These are phyloP conservation scores for Lordiphosa collinella DNA, from an alignment of 1,140 invertebrate genomes.

Conservation along the genomic window DNA sequence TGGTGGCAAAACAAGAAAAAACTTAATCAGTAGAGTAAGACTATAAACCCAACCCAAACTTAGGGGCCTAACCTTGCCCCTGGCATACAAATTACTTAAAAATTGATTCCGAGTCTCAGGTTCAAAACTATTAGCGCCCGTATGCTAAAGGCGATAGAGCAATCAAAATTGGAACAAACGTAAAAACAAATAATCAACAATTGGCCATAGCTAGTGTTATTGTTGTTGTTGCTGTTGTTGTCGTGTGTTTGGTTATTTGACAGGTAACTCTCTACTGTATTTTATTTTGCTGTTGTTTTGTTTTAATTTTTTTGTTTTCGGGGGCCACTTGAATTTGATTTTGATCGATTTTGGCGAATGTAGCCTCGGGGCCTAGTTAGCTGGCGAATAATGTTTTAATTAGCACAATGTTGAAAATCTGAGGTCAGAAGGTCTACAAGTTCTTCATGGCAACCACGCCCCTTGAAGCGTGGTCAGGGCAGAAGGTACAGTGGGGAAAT, in stretches of 20 bases:
- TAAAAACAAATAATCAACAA: slow-evolving; percentile 36
- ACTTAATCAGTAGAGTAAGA: slow-evolving; percentile 1
- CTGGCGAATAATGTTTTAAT: slow-evolving; percentile 50
- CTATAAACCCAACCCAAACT: slow-evolving; percentile 1
- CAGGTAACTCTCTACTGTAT: slow-evolving; percentile 48
- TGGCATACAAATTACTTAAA: slow-evolving; percentile 26
- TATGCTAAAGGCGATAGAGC: slow-evolving; percentile 40
- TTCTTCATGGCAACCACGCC: neutral
- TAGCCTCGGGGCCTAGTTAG: slow-evolving; percentile 44
- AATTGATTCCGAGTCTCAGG: slow-evolving; percentile 14
- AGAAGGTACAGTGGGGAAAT: too few species aligned
- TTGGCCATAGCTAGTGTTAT: slow-evolving; percentile 11
- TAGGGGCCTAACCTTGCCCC: slow-evolving; percentile 23
- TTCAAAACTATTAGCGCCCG: slow-evolving; percentile 47
- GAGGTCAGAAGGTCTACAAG: neutral
- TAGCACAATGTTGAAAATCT: slow-evolving; percentile 20
- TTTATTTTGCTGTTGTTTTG: slow-evolving; percentile 7
- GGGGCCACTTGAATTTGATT: slow-evolving; percentile 38
- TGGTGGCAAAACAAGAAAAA: slow-evolving; percentile 1
- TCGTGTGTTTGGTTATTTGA: slow-evolving; percentile 19
- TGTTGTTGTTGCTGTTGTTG: slow-evolving; percentile 10
- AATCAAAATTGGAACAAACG: slow-evolving; percentile 52
- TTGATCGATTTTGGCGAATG: slow-evolving; percentile 19
- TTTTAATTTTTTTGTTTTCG: neutral
- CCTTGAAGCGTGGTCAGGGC: neutral